Conservation (phyloP, 2,113 vertebrate species). For the Glareola pratincola region DNA sequence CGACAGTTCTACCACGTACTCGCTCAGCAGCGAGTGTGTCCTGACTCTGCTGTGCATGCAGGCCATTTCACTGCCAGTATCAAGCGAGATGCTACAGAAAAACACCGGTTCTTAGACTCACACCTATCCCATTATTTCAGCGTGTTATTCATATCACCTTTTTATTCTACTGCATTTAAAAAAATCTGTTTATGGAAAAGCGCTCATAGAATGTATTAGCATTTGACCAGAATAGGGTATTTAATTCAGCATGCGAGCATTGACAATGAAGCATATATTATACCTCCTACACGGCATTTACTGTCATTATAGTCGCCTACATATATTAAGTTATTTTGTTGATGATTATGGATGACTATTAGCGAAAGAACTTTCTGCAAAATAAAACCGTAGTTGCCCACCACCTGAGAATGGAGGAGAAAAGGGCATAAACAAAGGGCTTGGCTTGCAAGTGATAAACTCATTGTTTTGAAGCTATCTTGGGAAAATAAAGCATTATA, state of each 20-base stretch:
- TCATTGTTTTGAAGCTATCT: not conserved
- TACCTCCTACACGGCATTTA: slow-evolving; percentile 36
- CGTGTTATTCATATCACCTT: slow-evolving; percentile 1
- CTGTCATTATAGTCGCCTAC: slow-evolving; percentile 35
- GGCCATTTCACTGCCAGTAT: not conserved
- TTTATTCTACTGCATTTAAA: not conserved
- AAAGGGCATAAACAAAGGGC: not conserved
- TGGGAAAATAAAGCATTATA: not conserved
- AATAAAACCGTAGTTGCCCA: not conserved
- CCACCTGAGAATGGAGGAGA: not conserved
- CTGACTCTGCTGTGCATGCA: not conserved
- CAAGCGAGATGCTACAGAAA: not conserved
- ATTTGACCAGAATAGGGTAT: slow-evolving; percentile 23
- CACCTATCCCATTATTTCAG: not conserved
- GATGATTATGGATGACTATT: not conserved
- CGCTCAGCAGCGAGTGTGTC: not conserved
- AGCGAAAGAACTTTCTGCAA: not conserved
- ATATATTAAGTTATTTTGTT: slow-evolving; percentile 33
- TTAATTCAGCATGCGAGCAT: not conserved
- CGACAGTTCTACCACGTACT: not conserved
- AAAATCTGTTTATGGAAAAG: not conserved
- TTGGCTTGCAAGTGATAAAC: not conserved
- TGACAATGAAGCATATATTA: slow-evolving; percentile 8
- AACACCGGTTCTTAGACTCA: not conserved
- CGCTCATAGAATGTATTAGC: slow-evolving; percentile 3